phyloP scores from a whole-genome alignment of 1,140 invertebrate species.

The Manduca sexta region DNA sequence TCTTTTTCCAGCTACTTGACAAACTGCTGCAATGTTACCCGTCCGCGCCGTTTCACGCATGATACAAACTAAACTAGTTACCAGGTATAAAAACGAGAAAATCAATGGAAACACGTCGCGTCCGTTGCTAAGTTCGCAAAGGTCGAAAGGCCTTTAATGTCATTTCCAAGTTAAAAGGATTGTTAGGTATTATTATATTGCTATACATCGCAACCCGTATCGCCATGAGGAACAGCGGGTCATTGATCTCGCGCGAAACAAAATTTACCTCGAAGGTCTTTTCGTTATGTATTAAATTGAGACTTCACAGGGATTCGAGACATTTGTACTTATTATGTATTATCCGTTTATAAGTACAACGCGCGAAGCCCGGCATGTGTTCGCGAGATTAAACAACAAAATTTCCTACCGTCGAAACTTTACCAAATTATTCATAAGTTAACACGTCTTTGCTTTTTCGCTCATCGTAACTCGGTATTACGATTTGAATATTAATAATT shows the following conservation, averaged over 20 bases:
- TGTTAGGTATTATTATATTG: not conserved
- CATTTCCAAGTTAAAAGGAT: not conserved
- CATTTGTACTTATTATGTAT: slow-evolving; percentile 14
- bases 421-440: slow-evolving; percentile 54
- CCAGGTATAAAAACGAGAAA: not conserved
- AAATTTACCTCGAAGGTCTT: not conserved
- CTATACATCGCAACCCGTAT: not conserved
- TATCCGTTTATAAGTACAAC: slow-evolving; percentile 9
- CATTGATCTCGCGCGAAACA: slow-evolving; percentile 1
- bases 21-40: too few relatives aligned
- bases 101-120: not conserved
- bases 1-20: too few relatives aligned
- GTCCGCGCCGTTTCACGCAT: too few relatives aligned
- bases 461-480: slow-evolving; percentile 48
- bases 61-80: not conserved
- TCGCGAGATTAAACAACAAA: slow-evolving; percentile 9
- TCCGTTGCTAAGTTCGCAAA: not conserved
- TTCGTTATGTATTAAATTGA: not conserved
- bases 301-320: slow-evolving; percentile 9
- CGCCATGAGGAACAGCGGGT: slow-evolving; percentile 6
- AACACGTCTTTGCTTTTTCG: slow-evolving; percentile 67
- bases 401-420: slow-evolving; percentile 1
- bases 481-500: slow-evolving; percentile 71
- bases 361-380: slow-evolving; percentile 9
- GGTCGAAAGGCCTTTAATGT: slow-evolving; percentile 3